A percentile compares a stretch with the other conserved stretches of the same genome.
Conservation (phyloP, 2,888 invertebrate genomes). For the Pheosia gnoma region DNA sequence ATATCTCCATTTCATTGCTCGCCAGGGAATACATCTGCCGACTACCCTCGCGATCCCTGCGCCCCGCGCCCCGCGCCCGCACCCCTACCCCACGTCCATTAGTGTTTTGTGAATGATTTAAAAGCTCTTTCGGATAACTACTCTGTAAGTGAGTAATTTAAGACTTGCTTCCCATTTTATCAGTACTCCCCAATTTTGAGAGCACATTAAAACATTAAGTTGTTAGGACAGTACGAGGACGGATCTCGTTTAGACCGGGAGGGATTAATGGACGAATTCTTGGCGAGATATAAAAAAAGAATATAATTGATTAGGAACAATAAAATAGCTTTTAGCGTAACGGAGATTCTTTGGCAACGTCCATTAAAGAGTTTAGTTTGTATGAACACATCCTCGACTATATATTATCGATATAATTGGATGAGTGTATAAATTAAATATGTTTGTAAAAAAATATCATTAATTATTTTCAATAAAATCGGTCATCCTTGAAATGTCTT, state of each 20-base stretch:
- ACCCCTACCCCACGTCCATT: conserved; percentile 79
- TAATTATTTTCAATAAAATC: too few relatives aligned
- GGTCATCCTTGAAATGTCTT: too few relatives aligned
- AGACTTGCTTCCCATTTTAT: conserved; percentile 83
- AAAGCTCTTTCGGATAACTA: conserved; percentile 85
- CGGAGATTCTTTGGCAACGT: conserved; percentile 39
- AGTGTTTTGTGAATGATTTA: conserved; percentile 85
- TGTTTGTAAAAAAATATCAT: too few relatives aligned
- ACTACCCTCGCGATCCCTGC: conserved; percentile 38
- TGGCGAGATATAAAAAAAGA: conserved; percentile 32
- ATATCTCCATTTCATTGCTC: conserved; percentile 82
- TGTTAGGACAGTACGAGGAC: conserved; percentile 45
- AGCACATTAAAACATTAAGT: conserved; percentile 81
- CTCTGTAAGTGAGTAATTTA: conserved; percentile 84
- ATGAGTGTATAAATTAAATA: too few relatives aligned
- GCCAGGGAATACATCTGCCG: conserved; percentile 76
- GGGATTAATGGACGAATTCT: conserved; percentile 54
- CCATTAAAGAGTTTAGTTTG: conserved; percentile 28
- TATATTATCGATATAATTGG: too few relatives aligned
- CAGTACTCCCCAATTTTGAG: conserved; percentile 83
- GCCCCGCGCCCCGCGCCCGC: conserved; percentile 44
- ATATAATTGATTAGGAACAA: conserved; percentile 33
- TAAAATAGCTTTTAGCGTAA: conserved; percentile 45
- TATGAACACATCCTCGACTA: conserved; percentile 17
- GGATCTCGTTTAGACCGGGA: conserved; percentile 46